Evolutionary conservation across 1,140 invertebrate genomes (phyloP).

Genomic region (Leptopilina clavipes): DNA sequence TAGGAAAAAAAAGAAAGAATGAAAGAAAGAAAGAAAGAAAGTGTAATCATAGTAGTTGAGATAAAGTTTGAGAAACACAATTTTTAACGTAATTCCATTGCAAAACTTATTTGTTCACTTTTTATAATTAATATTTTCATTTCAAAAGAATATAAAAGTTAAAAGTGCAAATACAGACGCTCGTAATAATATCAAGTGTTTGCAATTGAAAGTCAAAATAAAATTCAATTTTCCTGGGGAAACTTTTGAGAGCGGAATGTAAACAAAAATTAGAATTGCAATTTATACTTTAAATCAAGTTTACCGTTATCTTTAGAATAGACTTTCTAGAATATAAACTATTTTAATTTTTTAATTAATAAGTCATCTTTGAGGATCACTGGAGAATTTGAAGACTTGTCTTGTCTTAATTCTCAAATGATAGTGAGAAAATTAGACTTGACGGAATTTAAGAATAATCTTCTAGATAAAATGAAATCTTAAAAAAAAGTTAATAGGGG

Average conservation of each 20-base stretch:
- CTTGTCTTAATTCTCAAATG: no score
- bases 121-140: neutral
- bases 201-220: neutral
- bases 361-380: no score
- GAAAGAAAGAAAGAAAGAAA: neutral
- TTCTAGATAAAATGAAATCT: no score
- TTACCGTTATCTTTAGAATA: neutral
- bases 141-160: conserved; percentile 1
- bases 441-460: no score
- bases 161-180: neutral
- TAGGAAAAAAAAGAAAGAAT: neutral
- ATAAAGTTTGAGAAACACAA: neutral
- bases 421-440: no score
- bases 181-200: neutral
- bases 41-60: conserved; percentile 5
- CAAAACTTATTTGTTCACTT: neutral
- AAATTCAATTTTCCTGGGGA: neutral
- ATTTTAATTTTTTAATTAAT: neutral
- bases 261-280: no score
- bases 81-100: neutral
- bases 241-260: neutral
- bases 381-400: no score
- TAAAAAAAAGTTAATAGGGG: neutral
- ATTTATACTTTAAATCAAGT: no score
- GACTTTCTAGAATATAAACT: no score